Base-by-base conservation (phyloP, 30 jellyfish, hydroid and myxozoan species). In the Phacellophora camtschatica region DNA sequence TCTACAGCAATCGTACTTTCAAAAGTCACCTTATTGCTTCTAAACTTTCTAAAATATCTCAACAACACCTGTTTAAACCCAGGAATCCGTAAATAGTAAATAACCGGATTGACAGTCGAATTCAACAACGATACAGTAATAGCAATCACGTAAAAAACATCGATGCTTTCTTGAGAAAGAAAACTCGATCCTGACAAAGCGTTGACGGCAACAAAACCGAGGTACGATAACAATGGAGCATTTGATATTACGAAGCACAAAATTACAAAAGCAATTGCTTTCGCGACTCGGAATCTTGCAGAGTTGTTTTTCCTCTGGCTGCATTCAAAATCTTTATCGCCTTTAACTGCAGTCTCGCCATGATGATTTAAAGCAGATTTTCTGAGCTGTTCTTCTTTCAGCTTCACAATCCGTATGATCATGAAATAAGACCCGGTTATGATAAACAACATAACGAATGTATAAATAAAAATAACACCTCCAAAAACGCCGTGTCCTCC, bases 71-170 rank as follows among this genome's bases (percentile, higher is more conserved):
- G 34, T 35, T 53, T 57, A 58, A 90, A 72, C 1, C 84, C 90
- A 32, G 95, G 95, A 31, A 71, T 77, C 32, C 91, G 87, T 41
- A 54, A 68, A 65, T 83, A 90, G 32, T 90, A 90, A 18, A 90
- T 90, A 24, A 86, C 33, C 2, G 98, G 96, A 63, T 90, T 90
- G 66, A 90, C 77, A 23, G 66, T 43, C 15, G 98, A 83, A 65
- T 90, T 90, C 51, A 66, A 34, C 87, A 84, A 16, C 9, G 87
- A 58, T 6, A 71, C 20, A 11, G 88, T 71, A 13, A 73, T 22
- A 1, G 48, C 67, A 22, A 63, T 22, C 7, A 64, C 67, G 34
- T 84, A 84, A 25, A 84, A 7, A 13, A 72, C 45, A 61, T 84
- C 88, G 13, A 33, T 16, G 0, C 39, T 39, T 11, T 66, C 27